Evolutionary conservation across 2,888 invertebrate species (phyloP), one percentile per base, ranked within the genome.

Genomic region (Halictus quadricinctus): DNA sequence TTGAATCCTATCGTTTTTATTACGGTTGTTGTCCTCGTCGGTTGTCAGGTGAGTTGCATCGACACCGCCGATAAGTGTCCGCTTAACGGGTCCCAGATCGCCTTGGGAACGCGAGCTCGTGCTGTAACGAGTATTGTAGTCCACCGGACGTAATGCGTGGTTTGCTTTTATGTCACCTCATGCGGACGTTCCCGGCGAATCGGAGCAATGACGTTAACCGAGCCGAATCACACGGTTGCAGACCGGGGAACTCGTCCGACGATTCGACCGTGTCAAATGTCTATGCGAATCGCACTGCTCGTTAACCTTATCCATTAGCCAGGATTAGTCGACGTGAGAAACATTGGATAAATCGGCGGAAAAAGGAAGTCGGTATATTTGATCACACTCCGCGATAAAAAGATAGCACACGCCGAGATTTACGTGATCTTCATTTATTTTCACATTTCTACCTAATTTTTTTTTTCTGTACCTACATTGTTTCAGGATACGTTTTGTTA

Each of bases 141-240:
- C 78, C 72, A 81, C 86, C 88, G 90, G 89, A 90, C 88, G 90
- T 87, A 87, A 82, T 80, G 87, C 85, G 83, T 81, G 80, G 84
- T 86, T 86, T 84, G 83, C 84, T 87, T 88, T 84, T 50, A 87
- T 81, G 82, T 83, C 79, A 83, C 64, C 72, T 60, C 81, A 66
- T 76, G 69, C 76, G 79, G 82, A 84, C 73, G 82, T 74, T 82
- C 76, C 66, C 76, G 73, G 50, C 84, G 82, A 84, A 84, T 84
- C 82, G 82, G 76, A 76, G 79, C 69, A 82, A 78, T 36, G 84
- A 82, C 73, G 81, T 50, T 84, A 79, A 82, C 79, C 84, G 79
- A 82, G 76, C 60, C 82, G 79, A 82, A 76, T 84, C 69, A 75
- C 76, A 58, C 54, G 72, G 70, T 13, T 43, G 36, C 29, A 43